These are phyloP conservation scores for Microcebus lehilahytsara DNA, from an alignment of 2,113 vertebrate species.

Conservation along the genomic window DNA sequence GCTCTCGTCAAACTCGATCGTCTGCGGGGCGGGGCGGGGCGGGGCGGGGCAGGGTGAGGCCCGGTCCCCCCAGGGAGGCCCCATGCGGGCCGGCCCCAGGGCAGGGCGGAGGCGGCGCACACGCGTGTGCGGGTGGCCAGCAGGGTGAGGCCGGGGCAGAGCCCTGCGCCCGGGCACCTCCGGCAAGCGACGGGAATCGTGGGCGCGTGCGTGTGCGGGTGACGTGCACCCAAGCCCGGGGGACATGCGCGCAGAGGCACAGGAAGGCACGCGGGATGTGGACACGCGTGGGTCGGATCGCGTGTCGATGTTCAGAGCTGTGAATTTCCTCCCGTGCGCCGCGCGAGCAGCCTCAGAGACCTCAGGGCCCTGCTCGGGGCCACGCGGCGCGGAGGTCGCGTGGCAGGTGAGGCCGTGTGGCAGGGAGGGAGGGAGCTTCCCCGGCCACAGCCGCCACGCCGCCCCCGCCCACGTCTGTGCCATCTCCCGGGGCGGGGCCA, in stretches of 20 bases:
- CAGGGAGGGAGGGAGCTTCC: neutral
- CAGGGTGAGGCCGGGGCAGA: too few species aligned
- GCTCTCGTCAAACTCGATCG: constrained; percentile 97
- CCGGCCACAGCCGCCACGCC: rapidly evolving
- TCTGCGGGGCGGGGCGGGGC: constrained; percentile 80
- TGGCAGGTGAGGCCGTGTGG: neutral
- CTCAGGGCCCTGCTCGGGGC: neutral
- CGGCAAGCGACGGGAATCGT: rapidly evolving
- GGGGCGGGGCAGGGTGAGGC: neutral
- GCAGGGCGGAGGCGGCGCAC: neutral
- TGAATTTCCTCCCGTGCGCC: neutral
- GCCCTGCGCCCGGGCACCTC: too few species aligned
- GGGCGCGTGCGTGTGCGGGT: rapidly evolving
- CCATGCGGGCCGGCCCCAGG: rapidly evolving
- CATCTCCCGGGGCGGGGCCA: rapidly evolving
- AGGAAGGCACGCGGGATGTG: rapidly evolving
- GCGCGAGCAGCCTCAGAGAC: neutral
- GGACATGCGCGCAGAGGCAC: neutral
- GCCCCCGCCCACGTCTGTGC: rapidly evolving
- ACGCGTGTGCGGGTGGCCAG: rapidly evolving
- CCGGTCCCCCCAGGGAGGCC: too few species aligned
- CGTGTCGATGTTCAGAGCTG: rapidly evolving
- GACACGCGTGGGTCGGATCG: rapidly evolving
- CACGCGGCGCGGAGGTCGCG: neutral
- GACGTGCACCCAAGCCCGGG: rapidly evolving